phyloP scores from a whole-genome alignment of 2,888 invertebrate genomes.

The Heliconius ismenius region DNA sequence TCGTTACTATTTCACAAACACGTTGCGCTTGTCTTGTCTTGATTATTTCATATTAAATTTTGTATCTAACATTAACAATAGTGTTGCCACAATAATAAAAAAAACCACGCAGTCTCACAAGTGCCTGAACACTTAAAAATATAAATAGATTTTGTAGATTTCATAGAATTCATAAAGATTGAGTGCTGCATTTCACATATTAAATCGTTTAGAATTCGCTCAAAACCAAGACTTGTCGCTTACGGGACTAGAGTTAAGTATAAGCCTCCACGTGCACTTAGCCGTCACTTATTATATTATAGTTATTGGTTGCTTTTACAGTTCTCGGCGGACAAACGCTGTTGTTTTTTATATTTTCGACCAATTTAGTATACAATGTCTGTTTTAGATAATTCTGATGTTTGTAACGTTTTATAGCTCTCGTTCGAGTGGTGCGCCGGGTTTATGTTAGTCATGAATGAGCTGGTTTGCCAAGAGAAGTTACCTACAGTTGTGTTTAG shows the following conservation, averaged over 20 bases:
- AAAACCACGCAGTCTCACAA: constrained; percentile 57
- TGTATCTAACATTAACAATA: constrained; percentile 36
- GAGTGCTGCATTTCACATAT: constrained; percentile 72
- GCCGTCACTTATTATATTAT: constrained; percentile 59
- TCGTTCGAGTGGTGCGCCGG: constrained; percentile 78
- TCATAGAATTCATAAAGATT: constrained; percentile 61
- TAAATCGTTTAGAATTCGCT: constrained; percentile 77
- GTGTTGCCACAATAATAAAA: constrained; percentile 29
- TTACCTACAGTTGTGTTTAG: constrained; percentile 82
- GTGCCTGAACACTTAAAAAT: constrained; percentile 52
- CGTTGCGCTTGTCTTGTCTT: constrained; percentile 62
- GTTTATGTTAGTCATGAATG: constrained; percentile 71
- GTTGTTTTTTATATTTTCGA: constrained; percentile 67
- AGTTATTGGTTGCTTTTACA: constrained; percentile 70
- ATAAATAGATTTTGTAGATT: constrained; percentile 40
- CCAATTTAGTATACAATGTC: constrained; percentile 68
- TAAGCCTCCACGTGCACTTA: constrained; percentile 64
- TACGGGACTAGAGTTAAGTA: constrained; percentile 76
- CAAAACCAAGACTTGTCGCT: constrained; percentile 80
- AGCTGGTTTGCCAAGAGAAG: constrained; percentile 81
- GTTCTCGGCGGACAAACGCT: constrained; percentile 73
- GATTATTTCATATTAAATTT: constrained; percentile 48
- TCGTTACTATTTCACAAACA: constrained; percentile 70
- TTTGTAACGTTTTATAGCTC: constrained; percentile 55
- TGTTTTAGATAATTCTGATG: constrained; percentile 57